Percentiles rank a stretch among this genome's conserved stretches.
Evolutionary conservation across 2,797 vertebrate genomes (phyloP).

Genomic region (Lemur catta): DNA sequence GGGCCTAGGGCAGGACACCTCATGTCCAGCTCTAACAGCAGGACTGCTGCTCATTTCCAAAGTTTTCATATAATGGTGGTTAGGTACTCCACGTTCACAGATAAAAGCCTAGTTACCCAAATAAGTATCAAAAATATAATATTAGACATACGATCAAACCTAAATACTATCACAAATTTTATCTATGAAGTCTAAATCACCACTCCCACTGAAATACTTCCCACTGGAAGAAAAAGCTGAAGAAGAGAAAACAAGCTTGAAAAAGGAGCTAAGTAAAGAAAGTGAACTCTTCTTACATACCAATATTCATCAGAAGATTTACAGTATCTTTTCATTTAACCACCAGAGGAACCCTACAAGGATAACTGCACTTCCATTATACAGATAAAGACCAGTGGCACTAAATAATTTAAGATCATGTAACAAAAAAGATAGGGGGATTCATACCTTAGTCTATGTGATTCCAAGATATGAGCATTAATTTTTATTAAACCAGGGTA

Average conservation of each 20-base stretch:
- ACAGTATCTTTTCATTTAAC: neutral
- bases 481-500: neutral
- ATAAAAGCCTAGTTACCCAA: neutral
- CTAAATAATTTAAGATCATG: slow-evolving; percentile 17
- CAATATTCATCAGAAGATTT: neutral
- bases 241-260: neutral
- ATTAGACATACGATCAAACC: neutral
- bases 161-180: neutral
- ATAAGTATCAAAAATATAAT: neutral
- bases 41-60: neutral
- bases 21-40: neutral
- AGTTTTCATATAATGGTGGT: neutral
- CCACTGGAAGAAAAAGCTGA: neutral
- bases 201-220: neutral
- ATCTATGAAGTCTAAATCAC: neutral
- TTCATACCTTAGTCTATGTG: neutral
- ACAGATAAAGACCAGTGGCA: neutral
- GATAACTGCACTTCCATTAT: neutral
- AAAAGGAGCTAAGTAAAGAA: neutral
- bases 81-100: neutral
- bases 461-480: neutral
- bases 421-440: neutral
- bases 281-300: neutral
- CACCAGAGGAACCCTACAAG: neutral
- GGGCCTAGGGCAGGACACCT: neutral